Conservation (phyloP, 92 coral and sea anemone species). For the Porites divaricata region DNA sequence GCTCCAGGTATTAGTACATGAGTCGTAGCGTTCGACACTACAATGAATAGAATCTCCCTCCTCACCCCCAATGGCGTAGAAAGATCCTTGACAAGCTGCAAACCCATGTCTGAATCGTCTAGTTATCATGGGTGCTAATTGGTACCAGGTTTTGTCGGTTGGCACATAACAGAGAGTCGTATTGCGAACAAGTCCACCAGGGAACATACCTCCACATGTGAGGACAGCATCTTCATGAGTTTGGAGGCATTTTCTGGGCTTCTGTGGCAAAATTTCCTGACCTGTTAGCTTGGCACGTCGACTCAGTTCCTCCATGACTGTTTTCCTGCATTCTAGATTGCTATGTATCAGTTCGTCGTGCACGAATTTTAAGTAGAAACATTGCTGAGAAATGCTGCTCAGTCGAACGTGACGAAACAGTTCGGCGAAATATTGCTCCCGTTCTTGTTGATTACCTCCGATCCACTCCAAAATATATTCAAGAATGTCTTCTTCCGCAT, state of each 20-base stretch:
- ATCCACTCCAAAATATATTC: constrained; percentile 87
- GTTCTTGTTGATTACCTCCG: constrained; percentile 56
- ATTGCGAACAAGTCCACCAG: constrained; percentile 76
- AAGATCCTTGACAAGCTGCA: constrained; percentile 65
- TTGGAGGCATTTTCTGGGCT: constrained; percentile 74
- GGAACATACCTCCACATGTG: constrained; percentile 85
- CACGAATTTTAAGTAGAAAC: constrained; percentile 69
- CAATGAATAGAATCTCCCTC: constrained; percentile 72
- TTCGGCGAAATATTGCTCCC: constrained; percentile 69
- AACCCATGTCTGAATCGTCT: constrained; percentile 87
- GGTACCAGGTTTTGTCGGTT: constrained; percentile 68
- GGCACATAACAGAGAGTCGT: constrained; percentile 79
- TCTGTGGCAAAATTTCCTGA: constrained; percentile 41
- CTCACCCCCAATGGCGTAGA: constrained; percentile 89
- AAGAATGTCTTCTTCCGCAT: constrained; percentile 85
- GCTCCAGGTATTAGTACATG: constrained; percentile 79
- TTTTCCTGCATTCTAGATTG: constrained; percentile 65
- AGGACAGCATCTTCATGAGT: constrained; percentile 79
- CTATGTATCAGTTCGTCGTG: constrained; percentile 62
- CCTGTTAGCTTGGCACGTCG: constrained; percentile 57
- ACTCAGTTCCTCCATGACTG: constrained; percentile 70
- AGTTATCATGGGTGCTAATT: constrained; percentile 73
- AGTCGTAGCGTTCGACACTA: constrained; percentile 82
- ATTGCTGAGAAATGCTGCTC: constrained; percentile 67
- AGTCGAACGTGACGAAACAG: constrained; percentile 86